Evolutionary conservation across 2,888 invertebrate genomes (phyloP), one percentile per base, ranked within the genome.

Genomic region (Polymixis lichenea): DNA sequence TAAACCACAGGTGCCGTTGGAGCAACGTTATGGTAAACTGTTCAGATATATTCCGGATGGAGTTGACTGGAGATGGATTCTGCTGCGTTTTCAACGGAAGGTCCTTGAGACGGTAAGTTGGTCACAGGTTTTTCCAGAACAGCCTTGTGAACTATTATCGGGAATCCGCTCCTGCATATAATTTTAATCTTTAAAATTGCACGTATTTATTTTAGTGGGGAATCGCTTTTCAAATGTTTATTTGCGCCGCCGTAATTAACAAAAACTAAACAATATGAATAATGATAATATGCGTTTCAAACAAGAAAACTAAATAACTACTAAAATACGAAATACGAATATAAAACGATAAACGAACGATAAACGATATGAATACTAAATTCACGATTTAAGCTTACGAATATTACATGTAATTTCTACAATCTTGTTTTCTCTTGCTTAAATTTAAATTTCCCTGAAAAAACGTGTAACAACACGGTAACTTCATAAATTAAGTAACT

Each of bases 41-140:
- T 80, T 89, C 90, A 0, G 83, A 93, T 0, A 69, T 97, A n/a
- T 97, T 97, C 81, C 85, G 82, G 3, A 93, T 96, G 88, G 95
- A 97, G 56, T 89, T 96, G 8, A 97, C 97, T 4, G 94, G 93
- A 49, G 96, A 96, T 72, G 97, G 97, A 1, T 97, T 93, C 87
- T 97, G 97, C 86, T 97, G 97, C 77, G 93, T 95, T 1, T 97
- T 97, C 84, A 97, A 97, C 61, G 95, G 93, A 46, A 88, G 92
- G 61, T 95, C 82, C 13, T 69, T 82, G 25, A 81, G 66, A 49
- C 51, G 82, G 82, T 75, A 53, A 61, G 49, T 11, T 43, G 3
- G 5, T 13, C 9, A 19, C 0, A 28, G 4, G 38, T 38, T 25
- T 69, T 32, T 38, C 38, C 38, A 38, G 38, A 38, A 38, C 38